Percentiles rank a stretch among this genome's conserved stretches.
These are phyloP conservation scores for Halocynthia roretzi DNA, from an alignment of 23 tunicate species.

Conservation along the genomic window DNA sequence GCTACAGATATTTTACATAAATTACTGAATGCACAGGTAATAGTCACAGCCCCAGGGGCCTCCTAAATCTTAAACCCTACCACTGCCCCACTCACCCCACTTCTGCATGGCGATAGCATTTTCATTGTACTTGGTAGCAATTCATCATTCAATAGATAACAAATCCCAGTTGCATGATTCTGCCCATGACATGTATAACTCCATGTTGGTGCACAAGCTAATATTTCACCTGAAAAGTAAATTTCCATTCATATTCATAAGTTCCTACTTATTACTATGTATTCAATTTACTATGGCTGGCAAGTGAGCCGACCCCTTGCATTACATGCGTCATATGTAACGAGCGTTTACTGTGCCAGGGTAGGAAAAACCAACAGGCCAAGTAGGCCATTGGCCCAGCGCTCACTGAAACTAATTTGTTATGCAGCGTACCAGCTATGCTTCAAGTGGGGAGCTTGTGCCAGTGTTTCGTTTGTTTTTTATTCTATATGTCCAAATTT, in stretches of 20 bases:
- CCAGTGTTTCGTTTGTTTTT: no score
- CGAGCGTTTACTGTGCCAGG: no score
- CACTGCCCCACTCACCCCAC: conserved; percentile 32
- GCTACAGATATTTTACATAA: neutral
- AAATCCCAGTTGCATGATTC: conserved; percentile 33
- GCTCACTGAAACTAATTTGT: no score
- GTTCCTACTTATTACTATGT: neutral
- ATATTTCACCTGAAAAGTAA: conserved; percentile 24
- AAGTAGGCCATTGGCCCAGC: no score
- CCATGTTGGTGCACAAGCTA: conserved; percentile 57
- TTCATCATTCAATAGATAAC: conserved; percentile 28
- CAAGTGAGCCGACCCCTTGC: no score
- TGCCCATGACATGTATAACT: conserved; percentile 35
- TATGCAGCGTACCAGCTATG: no score
- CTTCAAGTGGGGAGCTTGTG: no score
- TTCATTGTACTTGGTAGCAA: neutral
- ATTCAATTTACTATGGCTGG: no score
- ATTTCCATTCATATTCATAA: neutral
- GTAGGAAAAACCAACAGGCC: no score
- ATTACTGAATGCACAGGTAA: neutral
- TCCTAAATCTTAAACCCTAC: no score
- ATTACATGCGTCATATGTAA: no score
- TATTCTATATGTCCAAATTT: no score
- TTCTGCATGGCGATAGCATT: conserved; percentile 35
- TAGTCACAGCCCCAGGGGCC: neutral